phyloP scores from a whole-genome alignment of 1,140 invertebrate genomes.

The Scaptomyza pallida region DNA sequence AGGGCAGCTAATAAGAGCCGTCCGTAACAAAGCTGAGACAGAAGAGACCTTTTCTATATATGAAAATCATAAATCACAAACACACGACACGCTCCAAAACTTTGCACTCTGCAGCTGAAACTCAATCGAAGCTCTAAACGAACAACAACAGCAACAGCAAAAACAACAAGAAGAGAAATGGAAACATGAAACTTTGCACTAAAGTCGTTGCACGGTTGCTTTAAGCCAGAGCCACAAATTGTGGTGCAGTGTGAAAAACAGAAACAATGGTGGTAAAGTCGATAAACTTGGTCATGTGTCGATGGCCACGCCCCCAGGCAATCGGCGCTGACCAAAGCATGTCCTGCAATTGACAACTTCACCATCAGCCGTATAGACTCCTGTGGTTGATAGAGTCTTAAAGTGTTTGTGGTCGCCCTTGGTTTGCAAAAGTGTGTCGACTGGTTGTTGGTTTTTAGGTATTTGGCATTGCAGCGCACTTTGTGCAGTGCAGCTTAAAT shows the following conservation, averaged over 20 bases:
- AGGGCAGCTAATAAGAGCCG: constrained; percentile 62
- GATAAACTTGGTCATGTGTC: constrained; percentile 66
- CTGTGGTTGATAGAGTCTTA: constrained; percentile 48
- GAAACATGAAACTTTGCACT: neutral
- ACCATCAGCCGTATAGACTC: constrained; percentile 19
- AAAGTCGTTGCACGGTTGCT: constrained; percentile 11
- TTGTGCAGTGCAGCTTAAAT: constrained; percentile 39
- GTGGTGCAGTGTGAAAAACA: constrained; percentile 34
- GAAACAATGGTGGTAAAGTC: constrained; percentile 12
- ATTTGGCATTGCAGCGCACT: constrained; percentile 9
- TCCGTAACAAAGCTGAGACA: constrained; percentile 27
- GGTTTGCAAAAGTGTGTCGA: constrained; percentile 6
- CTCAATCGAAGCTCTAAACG: neutral
- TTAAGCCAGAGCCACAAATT: constrained; percentile 46
- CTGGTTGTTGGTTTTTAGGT: constrained; percentile 21
- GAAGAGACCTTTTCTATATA: constrained; percentile 19
- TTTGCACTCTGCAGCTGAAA: constrained; percentile 29
- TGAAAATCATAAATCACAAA: constrained; percentile 74
- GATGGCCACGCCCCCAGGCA: constrained; percentile 43
- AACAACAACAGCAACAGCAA: constrained; percentile 4
- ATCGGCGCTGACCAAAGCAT: constrained; percentile 50
- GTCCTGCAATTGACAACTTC: constrained; percentile 41
- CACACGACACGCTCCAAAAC: constrained; percentile 31
- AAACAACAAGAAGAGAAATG: neutral
- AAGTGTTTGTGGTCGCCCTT: constrained; percentile 38